These are phyloP conservation scores for Rhadinocentrus ornatus DNA, from an alignment of 2,797 vertebrate genomes.

Conservation along the genomic window DNA sequence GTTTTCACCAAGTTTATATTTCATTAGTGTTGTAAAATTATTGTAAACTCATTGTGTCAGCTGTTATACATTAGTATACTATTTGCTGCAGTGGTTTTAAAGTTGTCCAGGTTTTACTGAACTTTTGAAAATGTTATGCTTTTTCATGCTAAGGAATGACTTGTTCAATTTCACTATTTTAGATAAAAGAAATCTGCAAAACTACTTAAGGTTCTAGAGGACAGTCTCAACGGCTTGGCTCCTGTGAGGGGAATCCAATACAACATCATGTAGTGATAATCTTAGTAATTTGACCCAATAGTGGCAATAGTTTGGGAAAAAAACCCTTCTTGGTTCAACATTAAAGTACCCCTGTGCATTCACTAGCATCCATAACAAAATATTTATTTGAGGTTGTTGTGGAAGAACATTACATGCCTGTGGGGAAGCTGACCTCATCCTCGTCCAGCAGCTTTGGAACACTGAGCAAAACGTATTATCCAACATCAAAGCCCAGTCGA, in stretches of 20 bases:
- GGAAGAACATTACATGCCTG: not conserved
- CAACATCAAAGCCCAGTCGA: not conserved
- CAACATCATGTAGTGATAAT: conserved; percentile 4
- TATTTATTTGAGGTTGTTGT: conserved; percentile 23
- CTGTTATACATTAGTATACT: not conserved
- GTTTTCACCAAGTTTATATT: not conserved
- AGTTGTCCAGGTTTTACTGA: not conserved
- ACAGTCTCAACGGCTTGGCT: conserved; percentile 2
- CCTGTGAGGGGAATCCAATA: conserved; percentile 12
- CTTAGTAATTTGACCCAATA: not conserved
- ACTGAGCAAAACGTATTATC: not conserved
- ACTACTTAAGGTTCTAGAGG: not conserved
- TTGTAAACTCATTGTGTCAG: not conserved
- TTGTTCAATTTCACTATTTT: not conserved
- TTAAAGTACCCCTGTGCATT: conserved; percentile 1
- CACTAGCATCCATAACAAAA: conserved; percentile 15
- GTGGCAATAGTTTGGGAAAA: conserved; percentile 26
- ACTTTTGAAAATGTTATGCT: not conserved
- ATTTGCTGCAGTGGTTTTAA: not conserved
- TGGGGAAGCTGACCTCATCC: conserved; percentile 11
- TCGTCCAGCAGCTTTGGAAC: conserved; percentile 12
- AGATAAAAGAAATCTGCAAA: not conserved
- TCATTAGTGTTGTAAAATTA: conserved; percentile 3
- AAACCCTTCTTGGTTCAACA: conserved; percentile 13
- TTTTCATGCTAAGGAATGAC: not conserved